Conservation (phyloP, 2,113 vertebrate genomes). For the Pampusana beccarii region DNA sequence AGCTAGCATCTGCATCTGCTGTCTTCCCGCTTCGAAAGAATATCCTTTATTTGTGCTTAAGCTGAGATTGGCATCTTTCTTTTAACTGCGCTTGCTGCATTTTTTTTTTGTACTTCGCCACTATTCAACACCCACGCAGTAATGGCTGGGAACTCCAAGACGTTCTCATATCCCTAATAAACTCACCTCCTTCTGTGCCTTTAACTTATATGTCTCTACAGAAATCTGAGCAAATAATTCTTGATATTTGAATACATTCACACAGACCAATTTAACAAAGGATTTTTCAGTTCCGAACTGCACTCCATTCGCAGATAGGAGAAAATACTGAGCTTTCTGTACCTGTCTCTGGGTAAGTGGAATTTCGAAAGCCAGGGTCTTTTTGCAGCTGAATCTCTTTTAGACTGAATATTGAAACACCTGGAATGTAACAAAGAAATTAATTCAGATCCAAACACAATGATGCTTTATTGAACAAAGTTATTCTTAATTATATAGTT, state of each 20-base stretch:
- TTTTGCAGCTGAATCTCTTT: constrained; percentile 97
- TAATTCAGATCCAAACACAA: background rate
- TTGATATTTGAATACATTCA: background rate
- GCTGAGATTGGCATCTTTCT: background rate
- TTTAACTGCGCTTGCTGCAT: background rate
- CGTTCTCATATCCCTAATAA: background rate
- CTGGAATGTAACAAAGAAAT: constrained; percentile 75
- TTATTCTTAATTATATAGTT: background rate
- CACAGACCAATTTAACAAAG: background rate
- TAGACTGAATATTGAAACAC: constrained; percentile 95
- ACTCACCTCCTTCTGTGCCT: background rate
- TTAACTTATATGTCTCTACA: background rate
- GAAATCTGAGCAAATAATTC: background rate
- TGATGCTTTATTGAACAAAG: background rate
- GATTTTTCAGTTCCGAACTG: background rate
- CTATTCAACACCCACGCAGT: background rate
- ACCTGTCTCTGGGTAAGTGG: constrained; percentile 96
- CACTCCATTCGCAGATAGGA: background rate
- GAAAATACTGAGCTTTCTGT: background rate
- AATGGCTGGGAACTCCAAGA: background rate
- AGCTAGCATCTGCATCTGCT: background rate
- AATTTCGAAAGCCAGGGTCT: constrained; percentile 97
- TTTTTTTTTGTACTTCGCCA: background rate
- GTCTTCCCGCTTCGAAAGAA: background rate
- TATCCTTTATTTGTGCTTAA: background rate